A percentile compares a stretch with the other conserved stretches of the same genome.
These are phyloP conservation scores for Holacanthus passer DNA, from an alignment of 2,113 vertebrate genomes.

Conservation along the genomic window DNA sequence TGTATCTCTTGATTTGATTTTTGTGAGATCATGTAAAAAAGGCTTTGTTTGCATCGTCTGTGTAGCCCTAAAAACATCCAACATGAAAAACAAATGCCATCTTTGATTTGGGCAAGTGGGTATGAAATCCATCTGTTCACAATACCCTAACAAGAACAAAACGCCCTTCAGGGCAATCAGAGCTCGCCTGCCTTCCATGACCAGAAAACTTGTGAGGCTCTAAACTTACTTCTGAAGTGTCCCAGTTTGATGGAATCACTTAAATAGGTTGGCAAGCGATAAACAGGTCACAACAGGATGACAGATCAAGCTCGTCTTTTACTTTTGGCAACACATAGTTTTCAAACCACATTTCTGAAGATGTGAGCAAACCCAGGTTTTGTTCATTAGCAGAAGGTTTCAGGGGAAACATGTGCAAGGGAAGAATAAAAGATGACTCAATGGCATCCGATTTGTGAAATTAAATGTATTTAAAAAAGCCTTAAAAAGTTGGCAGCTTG, in stretches of 20 bases:
- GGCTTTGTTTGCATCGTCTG: slow-evolving; percentile 61
- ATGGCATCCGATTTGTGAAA: slow-evolving; percentile 48
- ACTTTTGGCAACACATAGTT: slow-evolving; percentile 67
- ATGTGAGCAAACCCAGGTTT: slow-evolving; percentile 65
- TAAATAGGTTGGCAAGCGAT: slow-evolving; percentile 77
- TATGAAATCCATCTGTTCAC: slow-evolving; percentile 80
- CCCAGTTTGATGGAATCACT: slow-evolving; percentile 75
- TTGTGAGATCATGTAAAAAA: slow-evolving; percentile 67
- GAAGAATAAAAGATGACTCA: slow-evolving; percentile 61
- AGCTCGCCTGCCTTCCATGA: slow-evolving; percentile 62
- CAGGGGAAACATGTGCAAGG: slow-evolving; percentile 59
- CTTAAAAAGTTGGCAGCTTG: slow-evolving; percentile 28
- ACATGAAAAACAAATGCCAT: slow-evolving; percentile 76
- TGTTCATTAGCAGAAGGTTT: slow-evolving; percentile 71
- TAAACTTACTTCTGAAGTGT: slow-evolving; percentile 76
- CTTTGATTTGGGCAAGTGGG: slow-evolving; percentile 70
- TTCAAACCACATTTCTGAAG: slow-evolving; percentile 68
- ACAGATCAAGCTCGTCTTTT: slow-evolving; percentile 69
- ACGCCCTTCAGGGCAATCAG: slow-evolving; percentile 72
- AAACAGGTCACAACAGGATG: slow-evolving; percentile 69
- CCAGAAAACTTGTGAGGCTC: slow-evolving; percentile 65
- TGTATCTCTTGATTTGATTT: slow-evolving; percentile 66
- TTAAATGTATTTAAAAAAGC: slow-evolving; percentile 45
- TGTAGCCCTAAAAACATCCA: slow-evolving; percentile 68
- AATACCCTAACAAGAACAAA: slow-evolving; percentile 80